Conservation (phyloP, 2,888 invertebrate genomes). For the Xylota segnis region DNA sequence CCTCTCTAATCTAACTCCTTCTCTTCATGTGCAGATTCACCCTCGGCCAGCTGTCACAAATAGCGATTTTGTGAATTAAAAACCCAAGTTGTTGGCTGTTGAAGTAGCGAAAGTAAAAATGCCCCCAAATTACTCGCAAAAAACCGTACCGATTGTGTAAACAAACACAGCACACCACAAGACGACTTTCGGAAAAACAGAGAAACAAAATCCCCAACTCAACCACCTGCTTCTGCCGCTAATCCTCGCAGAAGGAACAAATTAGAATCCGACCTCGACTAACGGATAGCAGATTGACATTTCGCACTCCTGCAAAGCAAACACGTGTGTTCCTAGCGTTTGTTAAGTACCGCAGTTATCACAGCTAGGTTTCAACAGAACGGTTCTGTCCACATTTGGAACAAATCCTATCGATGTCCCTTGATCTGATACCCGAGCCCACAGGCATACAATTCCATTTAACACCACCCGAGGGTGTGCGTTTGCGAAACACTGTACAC, state of each 20-base stretch:
- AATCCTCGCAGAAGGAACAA: background rate
- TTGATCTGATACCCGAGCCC: background rate
- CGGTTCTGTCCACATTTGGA: background rate
- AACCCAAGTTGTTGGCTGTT: background rate
- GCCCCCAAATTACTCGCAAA: background rate
- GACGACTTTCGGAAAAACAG: background rate
- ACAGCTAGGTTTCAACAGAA: constrained; percentile 17
- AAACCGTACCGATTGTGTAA: background rate
- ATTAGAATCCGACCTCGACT: background rate
- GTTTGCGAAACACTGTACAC: background rate
- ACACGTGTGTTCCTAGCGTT: constrained; percentile 1
- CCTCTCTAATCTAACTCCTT: background rate
- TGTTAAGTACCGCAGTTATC: constrained; percentile 17
- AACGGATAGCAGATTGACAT: constrained; percentile 1
- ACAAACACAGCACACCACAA: background rate
- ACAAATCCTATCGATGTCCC: background rate
- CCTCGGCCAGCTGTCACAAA: background rate
- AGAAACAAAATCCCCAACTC: background rate
- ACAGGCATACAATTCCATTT: background rate
- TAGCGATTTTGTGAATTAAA: background rate
- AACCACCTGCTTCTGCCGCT: background rate
- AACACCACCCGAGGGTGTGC: background rate
- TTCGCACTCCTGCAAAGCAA: constrained; percentile 6
- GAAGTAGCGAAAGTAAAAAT: background rate
- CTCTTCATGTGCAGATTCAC: background rate